Percentiles rank a stretch among this genome's conserved stretches.
Evolutionary conservation across 2,113 vertebrate species (phyloP).

Genomic region (Verasper variegatus): DNA sequence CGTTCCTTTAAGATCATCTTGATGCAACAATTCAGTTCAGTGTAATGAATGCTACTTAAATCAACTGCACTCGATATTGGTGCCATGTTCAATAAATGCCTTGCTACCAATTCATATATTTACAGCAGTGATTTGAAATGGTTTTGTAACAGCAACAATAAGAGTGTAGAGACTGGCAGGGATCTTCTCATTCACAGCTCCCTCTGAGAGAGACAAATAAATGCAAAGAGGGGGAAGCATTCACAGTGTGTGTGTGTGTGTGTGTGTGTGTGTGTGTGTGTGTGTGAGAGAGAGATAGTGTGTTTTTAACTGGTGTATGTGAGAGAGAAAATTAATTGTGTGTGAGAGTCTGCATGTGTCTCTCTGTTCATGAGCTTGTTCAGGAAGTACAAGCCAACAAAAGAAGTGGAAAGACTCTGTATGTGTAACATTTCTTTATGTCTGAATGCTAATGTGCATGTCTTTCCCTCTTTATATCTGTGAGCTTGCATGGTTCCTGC

Average conservation of each 20-base stretch:
- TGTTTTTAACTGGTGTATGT: not conserved
- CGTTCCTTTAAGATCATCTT: not conserved
- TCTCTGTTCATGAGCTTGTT: not conserved
- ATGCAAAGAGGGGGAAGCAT: conserved; percentile 34
- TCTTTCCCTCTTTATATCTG: not conserved
- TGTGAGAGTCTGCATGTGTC: too few relatives aligned
- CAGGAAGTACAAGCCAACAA: conserved; percentile 27
- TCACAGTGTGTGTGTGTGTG: conserved; percentile 16
- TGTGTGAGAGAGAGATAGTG: conserved; percentile 1
- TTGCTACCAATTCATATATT: conserved; percentile 65
- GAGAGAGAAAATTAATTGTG: conserved; percentile 30
- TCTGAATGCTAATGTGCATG: too few relatives aligned
- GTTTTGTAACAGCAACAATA: conserved; percentile 68
- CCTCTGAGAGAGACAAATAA: conserved; percentile 35
- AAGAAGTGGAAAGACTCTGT: not conserved
- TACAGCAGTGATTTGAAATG: conserved; percentile 46
- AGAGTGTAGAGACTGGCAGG: conserved; percentile 64
- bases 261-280: not conserved
- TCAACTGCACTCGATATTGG: conserved; percentile 8
- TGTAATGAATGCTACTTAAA: conserved; percentile 11
- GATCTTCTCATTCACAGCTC: conserved; percentile 62
- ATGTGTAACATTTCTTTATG: not conserved
- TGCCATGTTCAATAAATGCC: conserved; percentile 60
- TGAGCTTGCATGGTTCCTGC: too few relatives aligned
- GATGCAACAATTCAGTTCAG: not conserved